Evolutionary conservation across 2,113 vertebrate species (phyloP), one percentile per base, ranked within the genome.

Genomic region (Cyprinodon tularosa): DNA sequence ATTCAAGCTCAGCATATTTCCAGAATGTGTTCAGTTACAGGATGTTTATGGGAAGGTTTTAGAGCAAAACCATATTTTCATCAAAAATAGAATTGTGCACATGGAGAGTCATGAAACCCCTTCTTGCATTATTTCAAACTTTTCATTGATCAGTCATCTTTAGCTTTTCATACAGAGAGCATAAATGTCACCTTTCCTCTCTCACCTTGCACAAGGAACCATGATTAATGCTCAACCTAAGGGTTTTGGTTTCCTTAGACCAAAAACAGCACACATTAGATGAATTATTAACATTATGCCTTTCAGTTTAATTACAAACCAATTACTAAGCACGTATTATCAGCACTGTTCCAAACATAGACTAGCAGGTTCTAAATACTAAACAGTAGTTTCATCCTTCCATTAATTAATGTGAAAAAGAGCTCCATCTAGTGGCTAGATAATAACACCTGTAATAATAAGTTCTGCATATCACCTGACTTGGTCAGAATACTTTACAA

Each of bases 271-370:
- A 4, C 12, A 37, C 61, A 68, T 67, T 13, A 65, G 71, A 78
- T 88, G 42, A 91, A 74, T 68, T 71, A 82, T 86, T 88, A 82
- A 85, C 84, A 69, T n/a, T 9, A 20, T 57, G 38, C 12, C 57
- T 44, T 29, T 62, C 65, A 61, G 11, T 36, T 15, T 48, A 47
- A n/a, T 59, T 8, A 48, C 45, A 62, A 9, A 22, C 9, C 8
- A 6, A 36, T 13, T 70, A 40, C 29, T 29, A 29, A 29, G 29
- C 29, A 29, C 29, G 29, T 29, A 62, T 57, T n/a, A n/a, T 20
- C 50, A 57, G 50, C 50, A 57, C 20, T 10, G 6, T 57, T 57
- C 20, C 50, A 3, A n/a, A 57, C 50, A 57, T 57, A 57, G 4
- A 57, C 20, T 20, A 9, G 7, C 20, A 9, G 20, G 6, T n/a